Evolutionary conservation across 1,140 invertebrate species (phyloP).

Genomic region (Rhizoglyphus robini): DNA sequence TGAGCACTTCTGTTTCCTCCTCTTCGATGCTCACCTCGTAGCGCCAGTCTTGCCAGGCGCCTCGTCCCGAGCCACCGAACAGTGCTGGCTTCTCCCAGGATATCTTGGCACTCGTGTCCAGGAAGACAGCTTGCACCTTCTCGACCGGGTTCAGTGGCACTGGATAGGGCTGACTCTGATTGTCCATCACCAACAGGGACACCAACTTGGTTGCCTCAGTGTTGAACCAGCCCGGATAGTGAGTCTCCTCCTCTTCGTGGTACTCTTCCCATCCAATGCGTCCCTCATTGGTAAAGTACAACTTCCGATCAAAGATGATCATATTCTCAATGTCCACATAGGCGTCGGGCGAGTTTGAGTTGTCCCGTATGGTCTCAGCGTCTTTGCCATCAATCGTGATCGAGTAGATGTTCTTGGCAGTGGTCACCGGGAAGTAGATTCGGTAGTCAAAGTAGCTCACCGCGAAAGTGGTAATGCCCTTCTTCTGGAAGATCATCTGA

Average conservation of each 20-base stretch:
- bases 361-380: constrained; percentile 47
- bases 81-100: constrained; percentile 60
- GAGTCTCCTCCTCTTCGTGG: constrained; percentile 38
- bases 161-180: constrained; percentile 23
- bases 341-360: constrained; percentile 49
- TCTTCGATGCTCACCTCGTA: constrained; percentile 62
- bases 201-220: constrained; percentile 8
- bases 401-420: constrained; percentile 57
- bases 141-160: constrained; percentile 57
- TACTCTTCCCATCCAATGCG: constrained; percentile 57
- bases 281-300: constrained; percentile 65
- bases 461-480: constrained; percentile 49
- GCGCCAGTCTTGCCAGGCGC: constrained; percentile 67
- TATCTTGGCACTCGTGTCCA: constrained; percentile 48
- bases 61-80: constrained; percentile 47
- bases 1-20: constrained; percentile 7
- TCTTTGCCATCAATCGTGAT: constrained; percentile 67
- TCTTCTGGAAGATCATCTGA: constrained; percentile 15
- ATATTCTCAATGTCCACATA: constrained; percentile 61
- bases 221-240: constrained; percentile 39
- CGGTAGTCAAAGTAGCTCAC: constrained; percentile 66
- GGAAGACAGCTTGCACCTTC: constrained; percentile 59
- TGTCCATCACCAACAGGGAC: constrained; percentile 5
- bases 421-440: constrained; percentile 53
- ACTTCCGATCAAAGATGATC: constrained; percentile 54